Evolutionary conservation across 2,797 vertebrate genomes (phyloP), one percentile per base, ranked within the genome.

Genomic region (Sarcoramphus papa): DNA sequence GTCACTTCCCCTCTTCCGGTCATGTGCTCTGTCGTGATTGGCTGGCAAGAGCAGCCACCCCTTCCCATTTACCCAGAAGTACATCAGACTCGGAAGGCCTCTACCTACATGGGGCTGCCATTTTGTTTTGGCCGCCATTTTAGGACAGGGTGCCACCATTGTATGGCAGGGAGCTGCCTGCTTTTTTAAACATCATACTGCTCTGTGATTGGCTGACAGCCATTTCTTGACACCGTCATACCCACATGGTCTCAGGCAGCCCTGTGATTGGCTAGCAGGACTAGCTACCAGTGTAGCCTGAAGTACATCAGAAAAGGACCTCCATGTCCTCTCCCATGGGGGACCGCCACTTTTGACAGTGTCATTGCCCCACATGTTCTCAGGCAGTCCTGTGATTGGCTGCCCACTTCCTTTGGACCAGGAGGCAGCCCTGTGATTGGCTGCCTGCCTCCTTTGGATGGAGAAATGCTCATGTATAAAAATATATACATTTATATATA

Each of bases 141-240:
- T 28, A 54, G 31, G 60, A 5, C 31, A 19, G 18, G 47, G n/a
- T 6, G 12, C 43, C 30, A 22, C 45, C 9, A 2, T 9, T 0
- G 7, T 1, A 2, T 0, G 7, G 30, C 35, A 5, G 56, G 56
- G 14, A 56, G 20, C 20, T 7, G 27, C 47, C 53, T 1, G 7
- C 41, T 20, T 12, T 25, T 24, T 40, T 31, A 8, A 9, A 20
- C 16, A 4, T 12, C 23, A 1, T 13, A 2, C 63, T 35, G 41
- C 63, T 11, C 72, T 9, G 25, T 6, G 17, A 22, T 8, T 12
- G 56, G 43, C 57, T 41, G 30, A 4, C n/a, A 7, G 57, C 24
- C 33, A 1, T 23, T 12, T 21, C 30, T 13, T 16, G 9, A 9
- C 24, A 5, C 37, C 16, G 0, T 20, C 75, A 11, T 27, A 9